phyloP scores from a whole-genome alignment of 2,888 invertebrate species.

The Dioctria linearis region DNA sequence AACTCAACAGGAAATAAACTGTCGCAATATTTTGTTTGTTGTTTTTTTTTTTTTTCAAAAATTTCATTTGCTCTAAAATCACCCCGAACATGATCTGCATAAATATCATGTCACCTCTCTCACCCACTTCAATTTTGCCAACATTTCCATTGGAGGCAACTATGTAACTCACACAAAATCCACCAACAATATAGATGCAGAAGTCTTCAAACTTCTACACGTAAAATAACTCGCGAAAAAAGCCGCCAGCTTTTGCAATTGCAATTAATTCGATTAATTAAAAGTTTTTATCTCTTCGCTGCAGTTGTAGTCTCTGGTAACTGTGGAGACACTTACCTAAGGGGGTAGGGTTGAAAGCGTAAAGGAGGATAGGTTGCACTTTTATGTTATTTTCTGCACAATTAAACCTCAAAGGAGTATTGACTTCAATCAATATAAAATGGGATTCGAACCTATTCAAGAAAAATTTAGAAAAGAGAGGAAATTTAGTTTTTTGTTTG shows the following conservation, averaged over 20 bases:
- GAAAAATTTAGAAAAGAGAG: too few species aligned
- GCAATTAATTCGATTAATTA: constrained; percentile 44
- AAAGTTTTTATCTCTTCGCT: constrained; percentile 19
- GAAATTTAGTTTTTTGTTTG: too few species aligned
- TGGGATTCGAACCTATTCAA: too few species aligned
- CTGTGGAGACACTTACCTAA: too few species aligned
- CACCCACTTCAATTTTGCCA: too few species aligned
- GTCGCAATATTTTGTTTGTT: not conserved
- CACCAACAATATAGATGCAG: too few species aligned
- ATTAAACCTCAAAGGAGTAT: too few species aligned
- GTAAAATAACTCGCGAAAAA: constrained; percentile 16
- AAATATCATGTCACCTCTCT: not conserved
- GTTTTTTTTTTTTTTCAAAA: not conserved
- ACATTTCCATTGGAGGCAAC: not conserved
- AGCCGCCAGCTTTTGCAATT: constrained; percentile 21
- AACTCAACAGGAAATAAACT: not conserved
- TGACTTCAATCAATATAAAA: too few species aligned
- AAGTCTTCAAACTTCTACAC: not conserved
- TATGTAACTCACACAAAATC: not conserved
- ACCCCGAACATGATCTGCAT: not conserved
- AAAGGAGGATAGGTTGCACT: too few species aligned
- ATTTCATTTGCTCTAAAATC: constrained; percentile 39
- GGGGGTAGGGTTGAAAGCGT: too few species aligned
- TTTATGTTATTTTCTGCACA: too few species aligned
- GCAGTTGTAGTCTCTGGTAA: too few species aligned